Conservation (phyloP, 2,888 invertebrate species). For the Diaprepes abbreviatus region DNA sequence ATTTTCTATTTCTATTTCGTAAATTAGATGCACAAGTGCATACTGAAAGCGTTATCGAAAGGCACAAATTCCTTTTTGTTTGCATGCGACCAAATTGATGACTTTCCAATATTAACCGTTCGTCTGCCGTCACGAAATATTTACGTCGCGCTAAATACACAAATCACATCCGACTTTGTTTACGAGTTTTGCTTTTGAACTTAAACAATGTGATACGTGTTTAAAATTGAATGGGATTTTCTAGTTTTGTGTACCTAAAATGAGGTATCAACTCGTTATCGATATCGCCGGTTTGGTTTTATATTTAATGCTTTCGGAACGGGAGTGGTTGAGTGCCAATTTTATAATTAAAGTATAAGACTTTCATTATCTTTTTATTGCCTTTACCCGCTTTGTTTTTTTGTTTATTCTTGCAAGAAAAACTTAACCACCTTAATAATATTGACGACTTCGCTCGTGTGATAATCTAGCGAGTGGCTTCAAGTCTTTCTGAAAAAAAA, state of each 20-base stretch:
- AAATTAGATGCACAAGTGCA: slow-evolving; percentile 22
- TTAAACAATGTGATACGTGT: slow-evolving; percentile 16
- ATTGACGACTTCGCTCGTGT: no score
- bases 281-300: neutral
- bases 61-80: slow-evolving; percentile 21
- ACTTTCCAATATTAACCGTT: slow-evolving; percentile 30
- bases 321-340: no score
- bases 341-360: no score
- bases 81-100: slow-evolving; percentile 25
- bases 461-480: no score
- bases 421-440: no score
- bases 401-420: no score
- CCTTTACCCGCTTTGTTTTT: no score
- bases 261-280: neutral
- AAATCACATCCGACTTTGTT: slow-evolving; percentile 19
- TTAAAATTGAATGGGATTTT: slow-evolving; percentile 1
- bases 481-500: no score
- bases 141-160: slow-evolving; percentile 23
- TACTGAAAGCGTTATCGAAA: slow-evolving; percentile 21
- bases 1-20: slow-evolving; percentile 3
- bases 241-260: slow-evolving; percentile 5
- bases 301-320: neutral
- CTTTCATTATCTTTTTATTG: no score
- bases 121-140: slow-evolving; percentile 26
- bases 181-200: slow-evolving; percentile 21